phyloP scores from a whole-genome alignment of 2,113 vertebrate species.

The Oncorhynchus masou region DNA sequence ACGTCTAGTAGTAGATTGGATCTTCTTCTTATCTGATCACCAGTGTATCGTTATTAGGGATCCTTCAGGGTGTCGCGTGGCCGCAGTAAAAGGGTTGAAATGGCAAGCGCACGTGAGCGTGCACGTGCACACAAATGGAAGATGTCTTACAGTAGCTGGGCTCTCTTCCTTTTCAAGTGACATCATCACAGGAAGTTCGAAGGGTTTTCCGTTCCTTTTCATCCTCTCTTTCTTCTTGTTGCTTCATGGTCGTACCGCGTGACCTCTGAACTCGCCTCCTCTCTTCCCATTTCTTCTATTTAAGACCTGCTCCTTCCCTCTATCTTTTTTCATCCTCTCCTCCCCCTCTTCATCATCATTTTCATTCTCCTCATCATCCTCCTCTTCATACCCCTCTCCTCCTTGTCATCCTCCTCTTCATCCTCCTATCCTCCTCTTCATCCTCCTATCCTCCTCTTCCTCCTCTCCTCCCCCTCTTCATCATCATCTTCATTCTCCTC shows the following conservation, averaged over 20 bases:
- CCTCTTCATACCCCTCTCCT: no score
- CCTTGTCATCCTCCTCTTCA: no score
- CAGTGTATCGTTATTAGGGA: background rate
- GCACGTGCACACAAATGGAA: background rate
- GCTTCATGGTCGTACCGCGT: slow-evolving; percentile 39
- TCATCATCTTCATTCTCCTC: no score
- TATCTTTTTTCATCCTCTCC: no score
- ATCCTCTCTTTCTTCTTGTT: slow-evolving; percentile 31
- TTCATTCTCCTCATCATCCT: no score
- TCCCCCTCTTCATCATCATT: no score
- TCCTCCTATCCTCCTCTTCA: slow-evolving; percentile 64
- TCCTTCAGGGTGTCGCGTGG: background rate
- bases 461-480: no score
- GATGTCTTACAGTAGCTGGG: background rate
- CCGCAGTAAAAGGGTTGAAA: no score
- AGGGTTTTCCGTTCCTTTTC: slow-evolving; percentile 62
- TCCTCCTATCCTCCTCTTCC: accelerated
- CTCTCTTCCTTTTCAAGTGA: background rate
- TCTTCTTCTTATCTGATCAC: background rate
- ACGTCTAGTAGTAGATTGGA: background rate
- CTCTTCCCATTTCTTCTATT: slow-evolving; percentile 7
- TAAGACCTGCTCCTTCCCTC: no score
- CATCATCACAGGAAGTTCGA: slow-evolving; percentile 12
- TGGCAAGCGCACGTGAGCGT: no score
- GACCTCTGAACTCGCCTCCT: slow-evolving; percentile 17